A percentile compares a stretch with the other conserved stretches of the same genome.
Evolutionary conservation across 1,140 invertebrate species (phyloP).

Genomic region (Aphidius gifuensis): DNA sequence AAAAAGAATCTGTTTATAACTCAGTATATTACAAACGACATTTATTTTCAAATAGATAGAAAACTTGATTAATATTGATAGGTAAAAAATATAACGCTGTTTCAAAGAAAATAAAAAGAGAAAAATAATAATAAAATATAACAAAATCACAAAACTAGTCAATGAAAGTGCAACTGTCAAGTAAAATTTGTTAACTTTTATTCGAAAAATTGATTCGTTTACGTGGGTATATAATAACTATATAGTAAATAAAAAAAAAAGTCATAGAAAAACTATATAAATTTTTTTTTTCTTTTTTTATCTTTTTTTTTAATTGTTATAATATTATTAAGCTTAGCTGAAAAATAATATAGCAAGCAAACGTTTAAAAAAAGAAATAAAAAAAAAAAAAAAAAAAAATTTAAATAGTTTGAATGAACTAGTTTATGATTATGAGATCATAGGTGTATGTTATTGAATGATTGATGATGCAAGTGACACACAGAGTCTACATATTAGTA

Average conservation of each 20-base stretch:
- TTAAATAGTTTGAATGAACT: not conserved
- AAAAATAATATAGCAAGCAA: not conserved
- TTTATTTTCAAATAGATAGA: too few species aligned
- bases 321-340: not conserved
- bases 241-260: constrained; percentile 8
- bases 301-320: constrained; percentile 2
- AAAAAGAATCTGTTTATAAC: too few species aligned
- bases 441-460: too few species aligned
- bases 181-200: constrained; percentile 33
- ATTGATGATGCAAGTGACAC: too few species aligned
- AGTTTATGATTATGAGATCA: too few species aligned
- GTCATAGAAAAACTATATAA: not conserved
- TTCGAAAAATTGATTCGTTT: constrained; percentile 17
- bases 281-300: not conserved
- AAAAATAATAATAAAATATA: constrained; percentile 14
- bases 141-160: constrained; percentile 53
- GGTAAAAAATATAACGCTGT: too few species aligned
- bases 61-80: too few species aligned
- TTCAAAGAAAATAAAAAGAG: constrained; percentile 1
- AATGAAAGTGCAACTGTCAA: constrained; percentile 56
- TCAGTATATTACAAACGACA: too few species aligned
- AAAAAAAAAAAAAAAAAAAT: not conserved
- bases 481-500: too few species aligned
- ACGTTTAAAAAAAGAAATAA: not conserved
- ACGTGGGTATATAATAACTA: constrained; percentile 18